Conservation (phyloP, 2,888 invertebrate genomes). For the Limnephilus rhombicus region DNA sequence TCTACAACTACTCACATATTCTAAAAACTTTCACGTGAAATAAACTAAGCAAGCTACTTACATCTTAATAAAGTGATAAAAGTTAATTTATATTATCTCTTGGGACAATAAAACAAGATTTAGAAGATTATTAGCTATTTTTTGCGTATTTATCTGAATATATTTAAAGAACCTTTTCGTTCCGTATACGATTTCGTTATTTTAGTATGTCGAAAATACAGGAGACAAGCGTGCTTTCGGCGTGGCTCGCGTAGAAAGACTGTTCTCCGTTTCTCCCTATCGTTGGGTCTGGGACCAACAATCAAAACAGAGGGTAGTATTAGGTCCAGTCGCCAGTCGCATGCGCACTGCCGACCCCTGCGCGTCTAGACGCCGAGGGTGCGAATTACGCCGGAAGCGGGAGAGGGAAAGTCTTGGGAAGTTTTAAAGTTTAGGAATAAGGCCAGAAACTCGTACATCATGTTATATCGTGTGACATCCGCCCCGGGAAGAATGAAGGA, state of each 20-base stretch:
- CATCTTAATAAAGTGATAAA: background rate
- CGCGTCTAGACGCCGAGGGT: slow-evolving; percentile 36
- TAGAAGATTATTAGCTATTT: background rate
- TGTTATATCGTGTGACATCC: background rate
- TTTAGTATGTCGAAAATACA: background rate
- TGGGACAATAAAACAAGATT: background rate
- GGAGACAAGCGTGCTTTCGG: background rate
- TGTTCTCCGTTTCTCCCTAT: background rate
- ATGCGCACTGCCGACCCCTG: slow-evolving; percentile 12
- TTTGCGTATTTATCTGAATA: background rate
- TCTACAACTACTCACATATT: background rate
- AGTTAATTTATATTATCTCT: background rate
- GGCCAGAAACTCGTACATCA: background rate
- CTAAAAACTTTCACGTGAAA: background rate
- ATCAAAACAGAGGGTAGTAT: slow-evolving; percentile 4
- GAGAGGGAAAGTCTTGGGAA: slow-evolving; percentile 30
- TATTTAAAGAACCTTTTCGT: background rate
- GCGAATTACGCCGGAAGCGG: slow-evolving; percentile 30
- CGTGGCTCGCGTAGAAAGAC: background rate
- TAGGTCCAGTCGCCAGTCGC: background rate
- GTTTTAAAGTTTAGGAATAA: slow-evolving; percentile 4
- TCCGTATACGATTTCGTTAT: background rate
- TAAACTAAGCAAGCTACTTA: background rate
- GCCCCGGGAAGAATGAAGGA: background rate
- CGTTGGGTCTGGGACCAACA: background rate